Percentiles rank a stretch among this genome's conserved stretches.
Conservation (phyloP, 2,797 vertebrate species). For the Limnodromus scolopaceus region DNA sequence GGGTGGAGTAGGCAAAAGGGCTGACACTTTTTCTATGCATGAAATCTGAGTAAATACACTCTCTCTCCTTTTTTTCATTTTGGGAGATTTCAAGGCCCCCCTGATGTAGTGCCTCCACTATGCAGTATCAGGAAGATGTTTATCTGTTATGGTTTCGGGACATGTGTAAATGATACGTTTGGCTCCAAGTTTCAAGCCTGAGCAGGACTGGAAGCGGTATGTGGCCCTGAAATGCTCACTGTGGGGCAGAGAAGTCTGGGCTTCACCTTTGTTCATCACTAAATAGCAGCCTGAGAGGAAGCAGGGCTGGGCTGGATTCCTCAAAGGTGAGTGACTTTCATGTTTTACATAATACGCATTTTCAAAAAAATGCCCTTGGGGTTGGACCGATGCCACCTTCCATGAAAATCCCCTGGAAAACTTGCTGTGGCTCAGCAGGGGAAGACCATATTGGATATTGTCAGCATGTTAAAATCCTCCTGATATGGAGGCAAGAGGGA, state of each 20-base stretch:
- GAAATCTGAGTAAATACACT: neutral
- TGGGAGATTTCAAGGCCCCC: neutral
- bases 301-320: neutral
- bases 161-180: neutral
- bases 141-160: neutral
- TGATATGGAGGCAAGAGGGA: neutral
- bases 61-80: neutral
- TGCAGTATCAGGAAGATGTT: slow-evolving; percentile 3
- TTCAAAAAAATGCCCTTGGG: neutral
- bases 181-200: slow-evolving; percentile 32
- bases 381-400: neutral
- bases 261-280: neutral
- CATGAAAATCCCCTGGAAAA: neutral
- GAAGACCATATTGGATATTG: neutral
- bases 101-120: neutral
- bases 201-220: neutral
- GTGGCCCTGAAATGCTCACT: neutral
- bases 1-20: neutral
- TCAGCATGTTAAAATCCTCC: slow-evolving; percentile 41
- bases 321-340: slow-evolving; percentile 9
- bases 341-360: neutral
- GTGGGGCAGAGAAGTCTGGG: neutral
- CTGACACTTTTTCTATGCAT: neutral
- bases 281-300: neutral
- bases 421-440: neutral